phyloP scores from a whole-genome alignment of 2,113 vertebrate genomes.

The Smithornis capensis region DNA sequence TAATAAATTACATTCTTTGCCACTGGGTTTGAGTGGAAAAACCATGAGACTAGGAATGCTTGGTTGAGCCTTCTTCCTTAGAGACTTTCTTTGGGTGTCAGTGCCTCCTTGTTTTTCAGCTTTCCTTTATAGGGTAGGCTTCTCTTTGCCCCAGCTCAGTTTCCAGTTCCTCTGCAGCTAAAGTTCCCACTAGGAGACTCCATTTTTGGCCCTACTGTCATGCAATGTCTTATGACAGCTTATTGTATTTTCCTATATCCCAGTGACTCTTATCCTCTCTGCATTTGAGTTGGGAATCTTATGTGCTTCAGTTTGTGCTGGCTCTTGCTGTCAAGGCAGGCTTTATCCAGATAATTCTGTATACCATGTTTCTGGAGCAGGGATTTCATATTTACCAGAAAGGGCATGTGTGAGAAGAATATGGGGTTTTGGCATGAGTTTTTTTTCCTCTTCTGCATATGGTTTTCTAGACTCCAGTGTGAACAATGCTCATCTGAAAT shows the following conservation, averaged over 20 bases:
- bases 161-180: not conserved
- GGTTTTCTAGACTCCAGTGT: not conserved
- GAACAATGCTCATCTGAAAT: not conserved
- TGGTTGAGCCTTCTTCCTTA: not conserved
- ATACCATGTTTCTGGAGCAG: not conserved
- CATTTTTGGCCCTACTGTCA: not conserved
- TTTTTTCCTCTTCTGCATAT: not conserved
- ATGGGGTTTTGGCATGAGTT: rapidly evolving
- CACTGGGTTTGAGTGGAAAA: not conserved
- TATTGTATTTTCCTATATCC: not conserved
- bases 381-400: not conserved
- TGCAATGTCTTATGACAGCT: rapidly evolving
- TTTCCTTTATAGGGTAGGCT: not conserved
- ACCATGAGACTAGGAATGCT: not conserved
- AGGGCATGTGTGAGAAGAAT: not conserved
- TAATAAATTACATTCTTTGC: not conserved
- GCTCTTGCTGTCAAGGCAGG: not conserved
- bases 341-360: not conserved
- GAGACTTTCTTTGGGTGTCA: not conserved
- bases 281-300: not conserved
- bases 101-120: not conserved
- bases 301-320: not conserved
- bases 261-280: not conserved
- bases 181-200: not conserved
- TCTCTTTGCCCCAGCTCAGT: not conserved